Conservation (phyloP, 2,888 invertebrate genomes). For the Drosophila pegasa region DNA sequence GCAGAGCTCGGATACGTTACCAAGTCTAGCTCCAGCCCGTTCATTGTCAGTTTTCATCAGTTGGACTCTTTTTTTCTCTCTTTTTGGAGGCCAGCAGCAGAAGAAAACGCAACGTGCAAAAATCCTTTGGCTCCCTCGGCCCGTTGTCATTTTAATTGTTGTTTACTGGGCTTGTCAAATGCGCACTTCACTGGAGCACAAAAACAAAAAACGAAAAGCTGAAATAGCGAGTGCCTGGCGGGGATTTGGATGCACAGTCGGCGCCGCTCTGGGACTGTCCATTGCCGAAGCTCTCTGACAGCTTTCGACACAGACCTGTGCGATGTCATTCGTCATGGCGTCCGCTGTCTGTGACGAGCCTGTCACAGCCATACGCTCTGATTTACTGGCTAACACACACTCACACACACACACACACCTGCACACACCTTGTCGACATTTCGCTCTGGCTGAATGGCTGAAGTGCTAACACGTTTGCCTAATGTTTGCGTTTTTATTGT, state of each 20-base stretch:
- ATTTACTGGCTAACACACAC: constrained; percentile 64
- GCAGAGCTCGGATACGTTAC: constrained; percentile 30
- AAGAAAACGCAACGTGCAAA: constrained; percentile 55
- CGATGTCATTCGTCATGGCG: constrained; percentile 68
- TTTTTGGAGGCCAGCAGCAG: neutral
- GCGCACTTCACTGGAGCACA: constrained; percentile 65
- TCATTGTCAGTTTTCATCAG: constrained; percentile 71
- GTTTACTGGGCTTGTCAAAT: constrained; percentile 81
- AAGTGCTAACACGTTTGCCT: constrained; percentile 17
- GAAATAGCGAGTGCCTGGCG: constrained; percentile 18
- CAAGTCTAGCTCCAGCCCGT: constrained; percentile 14
- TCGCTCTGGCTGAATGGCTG: constrained; percentile 1
- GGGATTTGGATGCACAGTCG: constrained; percentile 15
- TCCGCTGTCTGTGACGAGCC: constrained; percentile 72
- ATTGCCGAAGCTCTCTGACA: constrained; percentile 15
- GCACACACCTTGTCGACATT: constrained; percentile 8
- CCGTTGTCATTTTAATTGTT: constrained; percentile 82
- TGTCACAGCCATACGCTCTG: constrained; percentile 77
- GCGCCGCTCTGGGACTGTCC: constrained; percentile 1
- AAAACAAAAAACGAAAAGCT: neutral
- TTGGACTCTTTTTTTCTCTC: constrained; percentile 19
- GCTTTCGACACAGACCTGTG: constrained; percentile 39
- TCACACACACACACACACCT: neutral
- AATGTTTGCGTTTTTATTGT: constrained; percentile 29
- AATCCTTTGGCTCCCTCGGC: constrained; percentile 57